These are phyloP conservation scores for Leptobrachium leishanense DNA, from an alignment of 2,113 vertebrate species.

Conservation along the genomic window DNA sequence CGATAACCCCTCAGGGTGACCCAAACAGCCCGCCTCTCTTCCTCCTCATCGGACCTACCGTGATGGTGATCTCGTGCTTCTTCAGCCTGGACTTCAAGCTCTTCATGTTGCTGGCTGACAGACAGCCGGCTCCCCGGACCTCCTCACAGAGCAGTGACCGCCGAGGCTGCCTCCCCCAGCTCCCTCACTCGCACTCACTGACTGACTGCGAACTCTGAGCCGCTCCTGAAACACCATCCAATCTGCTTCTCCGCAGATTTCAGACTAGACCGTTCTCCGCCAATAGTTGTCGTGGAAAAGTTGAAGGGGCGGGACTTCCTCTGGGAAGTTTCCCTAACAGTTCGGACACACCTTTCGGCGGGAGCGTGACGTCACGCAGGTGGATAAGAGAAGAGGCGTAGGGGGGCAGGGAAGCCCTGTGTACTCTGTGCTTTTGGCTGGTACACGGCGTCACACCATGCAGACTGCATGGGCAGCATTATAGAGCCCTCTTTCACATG, in stretches of 20 bases:
- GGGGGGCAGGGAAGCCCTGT: too few species aligned
- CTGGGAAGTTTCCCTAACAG: not conserved
- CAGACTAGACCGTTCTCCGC: not conserved
- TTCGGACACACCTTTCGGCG: conserved; percentile 45
- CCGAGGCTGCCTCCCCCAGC: not conserved
- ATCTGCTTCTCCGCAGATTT: not conserved
- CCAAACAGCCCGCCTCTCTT: not conserved
- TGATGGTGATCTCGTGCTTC: conserved; percentile 80
- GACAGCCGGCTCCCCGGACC: not conserved
- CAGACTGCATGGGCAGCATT: too few species aligned
- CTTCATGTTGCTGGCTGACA: conserved; percentile 72
- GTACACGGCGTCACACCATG: too few species aligned
- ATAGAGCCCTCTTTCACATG: too few species aligned
- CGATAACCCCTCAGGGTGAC: too few species aligned
- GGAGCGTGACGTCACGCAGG: conserved; percentile 31
- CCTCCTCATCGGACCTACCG: conserved; percentile 20
- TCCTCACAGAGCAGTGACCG: not conserved
- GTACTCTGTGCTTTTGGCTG: too few species aligned
- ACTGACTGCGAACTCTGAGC: not conserved
- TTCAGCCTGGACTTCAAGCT: conserved; percentile 88
- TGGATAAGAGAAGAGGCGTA: not conserved
- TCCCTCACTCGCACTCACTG: not conserved
- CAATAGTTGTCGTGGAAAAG: conserved; percentile 9
- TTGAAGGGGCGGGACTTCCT: conserved; percentile 51
- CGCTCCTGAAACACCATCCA: conserved; percentile 5